Percentiles rank a stretch among this genome's conserved stretches.
These are phyloP conservation scores for Epizoanthus illoricatus DNA, from an alignment of 92 coral and sea anemone genomes.

Conservation along the genomic window DNA sequence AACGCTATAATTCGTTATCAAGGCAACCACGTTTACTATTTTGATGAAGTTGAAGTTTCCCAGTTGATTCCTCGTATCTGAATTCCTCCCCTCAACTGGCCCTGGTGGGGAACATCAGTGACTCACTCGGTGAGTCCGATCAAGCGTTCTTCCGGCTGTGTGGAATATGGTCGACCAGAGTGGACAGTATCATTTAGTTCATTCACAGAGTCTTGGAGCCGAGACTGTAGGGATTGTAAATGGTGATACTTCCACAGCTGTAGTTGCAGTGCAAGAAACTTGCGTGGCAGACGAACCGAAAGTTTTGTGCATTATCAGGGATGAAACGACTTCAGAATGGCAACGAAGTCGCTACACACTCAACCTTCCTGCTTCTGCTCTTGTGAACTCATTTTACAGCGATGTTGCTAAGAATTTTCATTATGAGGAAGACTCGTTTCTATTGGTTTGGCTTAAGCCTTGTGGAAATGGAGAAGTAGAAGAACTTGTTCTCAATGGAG, in stretches of 20 bases:
- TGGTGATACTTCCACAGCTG: constrained; percentile 34
- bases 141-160: background rate
- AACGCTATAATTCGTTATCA: background rate
- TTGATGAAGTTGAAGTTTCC: too few relatives aligned
- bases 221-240: constrained; percentile 24
- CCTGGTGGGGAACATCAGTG: background rate
- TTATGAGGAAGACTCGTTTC: constrained; percentile 72
- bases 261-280: constrained; percentile 67
- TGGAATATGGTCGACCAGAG: constrained; percentile 33
- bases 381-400: constrained; percentile 55
- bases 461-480: constrained; percentile 37
- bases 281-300: constrained; percentile 67
- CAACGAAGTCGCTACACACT: constrained; percentile 45
- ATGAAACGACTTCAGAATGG: constrained; percentile 85
- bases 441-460: constrained; percentile 71
- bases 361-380: constrained; percentile 72
- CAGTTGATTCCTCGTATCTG: too few relatives aligned
- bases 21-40: background rate
- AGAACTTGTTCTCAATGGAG: constrained; percentile 71
- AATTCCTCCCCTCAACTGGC: background rate
- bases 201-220: constrained; percentile 34
- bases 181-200: constrained; percentile 30
- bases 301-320: constrained; percentile 84
- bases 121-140: too few relatives aligned
- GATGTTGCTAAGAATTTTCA: constrained; percentile 76